These are phyloP conservation scores for Hippocampus kuda DNA, from an alignment of 2,797 vertebrate genomes.

Conservation along the genomic window DNA sequence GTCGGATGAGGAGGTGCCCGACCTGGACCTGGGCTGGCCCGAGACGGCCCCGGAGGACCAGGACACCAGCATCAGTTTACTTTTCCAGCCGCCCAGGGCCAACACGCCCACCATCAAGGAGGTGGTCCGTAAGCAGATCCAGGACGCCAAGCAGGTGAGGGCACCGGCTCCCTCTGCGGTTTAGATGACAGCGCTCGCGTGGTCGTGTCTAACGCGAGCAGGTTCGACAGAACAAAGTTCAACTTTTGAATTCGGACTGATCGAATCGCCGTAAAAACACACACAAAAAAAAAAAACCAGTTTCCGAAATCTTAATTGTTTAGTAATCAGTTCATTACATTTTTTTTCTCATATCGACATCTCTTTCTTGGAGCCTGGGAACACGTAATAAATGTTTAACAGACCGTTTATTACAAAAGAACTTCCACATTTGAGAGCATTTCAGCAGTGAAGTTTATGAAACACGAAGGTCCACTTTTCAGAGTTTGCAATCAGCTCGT, in stretches of 20 bases:
- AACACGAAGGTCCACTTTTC: too few relatives aligned
- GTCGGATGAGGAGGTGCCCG: conserved; percentile 82
- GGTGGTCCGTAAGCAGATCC: conserved; percentile 78
- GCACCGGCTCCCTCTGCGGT: background rate
- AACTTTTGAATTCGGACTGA: background rate
- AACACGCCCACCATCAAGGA: conserved; percentile 83
- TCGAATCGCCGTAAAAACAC: too few relatives aligned
- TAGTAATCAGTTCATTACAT: too few relatives aligned
- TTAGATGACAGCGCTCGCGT: background rate
- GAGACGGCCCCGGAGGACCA: conserved; percentile 58
- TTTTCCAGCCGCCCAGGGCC: conserved; percentile 80
- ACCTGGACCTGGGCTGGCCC: conserved; percentile 86
- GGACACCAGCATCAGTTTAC: conserved; percentile 77
- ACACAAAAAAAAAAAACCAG: background rate
- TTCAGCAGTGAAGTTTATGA: too few relatives aligned
- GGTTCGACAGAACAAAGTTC: background rate
- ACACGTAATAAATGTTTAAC: too few relatives aligned
- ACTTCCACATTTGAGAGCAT: too few relatives aligned
- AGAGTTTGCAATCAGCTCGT: too few relatives aligned
- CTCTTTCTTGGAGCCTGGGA: too few relatives aligned
- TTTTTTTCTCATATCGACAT: too few relatives aligned
- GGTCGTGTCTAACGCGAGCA: background rate
- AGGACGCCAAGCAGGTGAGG: conserved; percentile 80
- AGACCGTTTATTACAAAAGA: too few relatives aligned
- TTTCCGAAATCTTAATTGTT: background rate